Conservation (phyloP, 53 echinoderm and acorn worm genomes). For the Patiria pectinifera region DNA sequence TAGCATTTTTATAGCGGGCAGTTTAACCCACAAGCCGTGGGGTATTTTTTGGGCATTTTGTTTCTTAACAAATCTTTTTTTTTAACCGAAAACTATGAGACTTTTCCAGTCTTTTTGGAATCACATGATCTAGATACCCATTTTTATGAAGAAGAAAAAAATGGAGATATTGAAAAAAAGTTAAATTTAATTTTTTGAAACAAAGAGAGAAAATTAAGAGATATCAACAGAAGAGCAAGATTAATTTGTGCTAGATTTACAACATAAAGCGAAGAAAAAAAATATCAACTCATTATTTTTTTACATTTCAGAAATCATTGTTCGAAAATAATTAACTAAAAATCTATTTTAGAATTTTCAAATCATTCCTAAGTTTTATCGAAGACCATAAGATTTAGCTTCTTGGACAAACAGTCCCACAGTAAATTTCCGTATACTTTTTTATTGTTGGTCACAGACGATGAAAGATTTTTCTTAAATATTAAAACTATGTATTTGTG, state of each 20-base stretch:
- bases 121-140: no score
- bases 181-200: no score
- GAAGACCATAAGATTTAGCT: neutral
- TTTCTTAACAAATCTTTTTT: neutral
- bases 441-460: neutral
- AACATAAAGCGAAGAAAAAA: neutral
- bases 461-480: neutral
- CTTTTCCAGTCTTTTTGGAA: neutral
- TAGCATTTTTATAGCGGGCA: neutral
- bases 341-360: slow-evolving; percentile 5
- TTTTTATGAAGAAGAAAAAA: neutral
- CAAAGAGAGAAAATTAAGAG: neutral
- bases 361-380: neutral
- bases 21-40: neutral
- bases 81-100: neutral
- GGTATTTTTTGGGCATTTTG: neutral
- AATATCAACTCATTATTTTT: neutral
- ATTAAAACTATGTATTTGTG: neutral
- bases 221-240: neutral
- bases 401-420: neutral
- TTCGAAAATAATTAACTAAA: neutral
- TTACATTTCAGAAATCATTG: neutral
- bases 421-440: neutral
- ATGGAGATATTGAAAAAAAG: neutral
- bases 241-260: neutral